Conservation (phyloP, 2,113 vertebrate genomes). For the Clarias batrachus region DNA sequence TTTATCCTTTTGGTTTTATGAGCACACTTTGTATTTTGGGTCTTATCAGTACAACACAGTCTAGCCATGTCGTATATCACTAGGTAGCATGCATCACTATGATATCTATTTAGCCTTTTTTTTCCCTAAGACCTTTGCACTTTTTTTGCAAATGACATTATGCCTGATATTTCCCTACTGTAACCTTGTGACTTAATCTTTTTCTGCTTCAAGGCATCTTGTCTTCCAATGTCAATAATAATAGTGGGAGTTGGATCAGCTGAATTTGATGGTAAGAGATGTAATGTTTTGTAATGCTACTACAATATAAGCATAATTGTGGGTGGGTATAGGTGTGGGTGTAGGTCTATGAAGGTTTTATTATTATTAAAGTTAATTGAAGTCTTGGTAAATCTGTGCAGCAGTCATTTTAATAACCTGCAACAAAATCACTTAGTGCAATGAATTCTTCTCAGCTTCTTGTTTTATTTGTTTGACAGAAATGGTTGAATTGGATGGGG, state of each 20-base stretch:
- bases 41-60: conserved; percentile 17
- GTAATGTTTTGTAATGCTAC: not conserved
- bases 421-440: not conserved
- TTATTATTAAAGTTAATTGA: no score
- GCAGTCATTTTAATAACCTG: not conserved
- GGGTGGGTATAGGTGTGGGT: not conserved
- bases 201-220: conserved; percentile 79
- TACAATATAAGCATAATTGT: conserved; percentile 1
- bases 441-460: not conserved
- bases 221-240: conserved; percentile 96
- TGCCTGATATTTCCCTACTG: not conserved
- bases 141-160: not conserved
- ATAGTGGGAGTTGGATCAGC: conserved; percentile 96
- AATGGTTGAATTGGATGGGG: conserved; percentile 96
- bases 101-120: conserved; percentile 7
- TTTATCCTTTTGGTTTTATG: conserved; percentile 6
- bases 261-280: conserved; percentile 90
- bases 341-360: not conserved
- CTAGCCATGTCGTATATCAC: conserved; percentile 1
- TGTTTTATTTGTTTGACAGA: conserved; percentile 71
- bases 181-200: conserved; percentile 34
- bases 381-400: not conserved
- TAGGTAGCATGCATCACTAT: not conserved
- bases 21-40: conserved; percentile 21
- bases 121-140: not conserved